Evolutionary conservation across 2,113 vertebrate genomes (phyloP).

Genomic region (Mirounga angustirostris): DNA sequence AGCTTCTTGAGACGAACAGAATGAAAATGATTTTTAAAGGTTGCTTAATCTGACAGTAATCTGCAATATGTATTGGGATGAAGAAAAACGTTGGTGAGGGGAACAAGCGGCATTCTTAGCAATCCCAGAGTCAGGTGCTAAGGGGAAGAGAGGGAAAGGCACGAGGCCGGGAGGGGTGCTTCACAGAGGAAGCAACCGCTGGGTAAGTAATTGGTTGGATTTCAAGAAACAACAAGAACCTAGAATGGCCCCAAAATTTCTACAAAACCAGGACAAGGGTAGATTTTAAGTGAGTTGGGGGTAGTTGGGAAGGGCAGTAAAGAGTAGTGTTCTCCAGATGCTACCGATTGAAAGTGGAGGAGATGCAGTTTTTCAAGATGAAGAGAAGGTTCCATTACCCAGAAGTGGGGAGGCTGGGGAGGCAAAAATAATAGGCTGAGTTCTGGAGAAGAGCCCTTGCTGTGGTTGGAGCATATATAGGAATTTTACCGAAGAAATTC

Average conservation of each 20-base stretch:
- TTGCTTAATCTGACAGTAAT: background rate
- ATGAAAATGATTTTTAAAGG: background rate
- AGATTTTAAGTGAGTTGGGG: background rate
- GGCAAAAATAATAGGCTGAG: background rate
- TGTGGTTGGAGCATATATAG: background rate
- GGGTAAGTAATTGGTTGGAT: background rate
- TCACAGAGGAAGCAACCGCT: background rate
- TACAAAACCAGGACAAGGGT: background rate
- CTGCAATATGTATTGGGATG: background rate
- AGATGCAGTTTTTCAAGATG: background rate
- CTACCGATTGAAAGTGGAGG: background rate
- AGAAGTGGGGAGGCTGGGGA: background rate
- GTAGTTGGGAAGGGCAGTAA: background rate
- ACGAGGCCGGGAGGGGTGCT: background rate
- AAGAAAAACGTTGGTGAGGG: background rate
- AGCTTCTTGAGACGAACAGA: background rate
- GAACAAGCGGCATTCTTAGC: background rate
- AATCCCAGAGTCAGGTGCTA: background rate
- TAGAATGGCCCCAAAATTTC: background rate
- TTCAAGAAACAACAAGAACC: background rate
- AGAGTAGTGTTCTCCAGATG: background rate
- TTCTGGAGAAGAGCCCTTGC: background rate
- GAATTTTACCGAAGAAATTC: background rate
- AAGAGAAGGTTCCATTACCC: background rate
- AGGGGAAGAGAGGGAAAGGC: background rate